Evolutionary conservation across 2,113 vertebrate species (phyloP).

Genomic region (Microtus ochrogaster): DNA sequence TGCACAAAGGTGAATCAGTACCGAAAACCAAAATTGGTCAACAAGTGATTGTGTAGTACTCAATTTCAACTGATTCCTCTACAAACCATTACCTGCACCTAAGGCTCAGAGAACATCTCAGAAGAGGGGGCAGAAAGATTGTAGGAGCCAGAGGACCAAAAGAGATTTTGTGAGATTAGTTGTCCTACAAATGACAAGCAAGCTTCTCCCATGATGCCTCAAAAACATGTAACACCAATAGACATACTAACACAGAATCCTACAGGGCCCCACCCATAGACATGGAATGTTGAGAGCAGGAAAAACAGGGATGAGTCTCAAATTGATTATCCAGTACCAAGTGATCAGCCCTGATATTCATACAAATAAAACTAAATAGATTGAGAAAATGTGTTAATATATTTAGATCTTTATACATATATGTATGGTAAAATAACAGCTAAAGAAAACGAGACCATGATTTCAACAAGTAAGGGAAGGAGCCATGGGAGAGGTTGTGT

Average conservation of each 20-base stretch:
- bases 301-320: neutral
- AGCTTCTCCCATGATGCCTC: too few relatives aligned
- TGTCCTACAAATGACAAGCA: neutral
- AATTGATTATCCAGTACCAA: neutral
- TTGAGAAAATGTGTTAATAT: too few relatives aligned
- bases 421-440: neutral
- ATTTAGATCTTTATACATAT: neutral
- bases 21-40: neutral
- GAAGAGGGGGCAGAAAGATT: neutral
- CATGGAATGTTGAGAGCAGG: neutral
- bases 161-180: neutral
- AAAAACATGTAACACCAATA: neutral
- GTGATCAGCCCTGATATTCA: neutral
- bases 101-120: neutral
- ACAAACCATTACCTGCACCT: neutral
- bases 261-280: neutral
- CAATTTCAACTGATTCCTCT: neutral
- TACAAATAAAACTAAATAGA: neutral
- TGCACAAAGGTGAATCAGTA: neutral
- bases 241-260: neutral
- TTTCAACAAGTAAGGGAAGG: neutral
- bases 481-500: accelerated
- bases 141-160: neutral
- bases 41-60: too few relatives aligned
- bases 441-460: neutral